phyloP scores from a whole-genome alignment of 2,888 invertebrate genomes.

The Bursaphelenchus okinawaensis region DNA sequence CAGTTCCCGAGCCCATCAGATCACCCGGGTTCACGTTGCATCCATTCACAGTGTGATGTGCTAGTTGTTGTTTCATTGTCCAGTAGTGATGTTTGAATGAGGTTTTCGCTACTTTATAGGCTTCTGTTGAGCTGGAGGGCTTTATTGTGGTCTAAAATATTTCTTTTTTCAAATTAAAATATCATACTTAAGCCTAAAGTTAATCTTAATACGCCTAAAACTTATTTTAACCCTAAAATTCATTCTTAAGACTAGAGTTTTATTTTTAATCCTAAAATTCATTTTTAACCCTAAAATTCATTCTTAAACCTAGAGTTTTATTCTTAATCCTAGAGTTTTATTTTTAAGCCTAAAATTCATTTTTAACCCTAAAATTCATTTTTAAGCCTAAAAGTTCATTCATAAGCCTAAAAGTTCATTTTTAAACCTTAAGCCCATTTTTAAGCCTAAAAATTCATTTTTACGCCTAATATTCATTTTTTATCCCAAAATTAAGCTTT shows the following conservation, averaged over 20 bases:
- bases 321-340: background rate
- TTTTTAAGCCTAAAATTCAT: background rate
- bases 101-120: slow-evolving; percentile 73
- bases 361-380: background rate
- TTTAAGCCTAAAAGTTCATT: background rate
- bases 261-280: background rate
- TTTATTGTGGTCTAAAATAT: background rate
- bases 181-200: background rate
- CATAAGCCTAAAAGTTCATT: no score
- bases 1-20: slow-evolving; percentile 73
- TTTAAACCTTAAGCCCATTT: no score
- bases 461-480: background rate
- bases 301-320: no score
- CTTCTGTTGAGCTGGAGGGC: slow-evolving; percentile 53
- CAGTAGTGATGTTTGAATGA: slow-evolving; percentile 91
- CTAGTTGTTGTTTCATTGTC: slow-evolving; percentile 91
- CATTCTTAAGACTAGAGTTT: background rate
- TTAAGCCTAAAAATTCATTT: background rate
- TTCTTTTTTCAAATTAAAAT: background rate
- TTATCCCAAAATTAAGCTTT: background rate
- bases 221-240: background rate
- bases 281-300: background rate
- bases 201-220: no score
- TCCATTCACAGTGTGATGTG: slow-evolving; percentile 93
- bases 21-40: slow-evolving; percentile 92